Base-by-base conservation (phyloP, 1,140 invertebrate genomes). In the Ditylenchus dipsaci region DNA sequence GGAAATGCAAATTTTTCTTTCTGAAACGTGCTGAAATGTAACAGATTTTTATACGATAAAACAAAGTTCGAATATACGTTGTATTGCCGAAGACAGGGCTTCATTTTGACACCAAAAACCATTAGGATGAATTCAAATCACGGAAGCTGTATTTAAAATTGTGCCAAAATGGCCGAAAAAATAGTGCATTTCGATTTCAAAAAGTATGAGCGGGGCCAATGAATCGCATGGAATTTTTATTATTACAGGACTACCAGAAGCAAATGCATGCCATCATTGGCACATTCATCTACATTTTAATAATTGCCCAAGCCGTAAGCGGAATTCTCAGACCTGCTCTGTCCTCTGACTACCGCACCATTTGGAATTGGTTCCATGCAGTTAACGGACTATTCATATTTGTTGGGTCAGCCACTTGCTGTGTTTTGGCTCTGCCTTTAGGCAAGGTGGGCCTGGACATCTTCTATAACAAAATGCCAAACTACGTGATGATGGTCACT, bases 221-320 rank as follows among this genome's bases (percentile, higher is more conserved):
- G 23, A 53, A 53, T 26, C 49, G n/a, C n/a, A n/a, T 17, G 23
- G 15, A 53, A 53, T 53, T 53, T 17, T 53, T 53, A 26, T 38
- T 15, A 53, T 53, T 53, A 8, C 23, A 53, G 49, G 49, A 53
- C 15, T 53, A 53, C 49, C 49, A 53, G 23, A 53, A 53, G 49
- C 49, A 53, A 53, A 26, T 53, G 49, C 49, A 53, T 26, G 49
- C 49, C 15, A 53, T 53, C 49, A 19, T 53, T 53, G 49, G 49
- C 23, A 53, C 3, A 1, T 8, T 53, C 8, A 15, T 53, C 3
- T 53, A 53, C 23, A 26, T 53, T 21, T 21, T 53, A 15, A 53
- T 53, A 26, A 8, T 53, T 3, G n/a, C 23, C 3, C 49, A 53
- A 53, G 49, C 23, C n/a, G 15, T 53, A 53, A 26, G 49, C 15